Conservation (phyloP, 2,797 vertebrate genomes). For the Microctenopoma lineatum region DNA sequence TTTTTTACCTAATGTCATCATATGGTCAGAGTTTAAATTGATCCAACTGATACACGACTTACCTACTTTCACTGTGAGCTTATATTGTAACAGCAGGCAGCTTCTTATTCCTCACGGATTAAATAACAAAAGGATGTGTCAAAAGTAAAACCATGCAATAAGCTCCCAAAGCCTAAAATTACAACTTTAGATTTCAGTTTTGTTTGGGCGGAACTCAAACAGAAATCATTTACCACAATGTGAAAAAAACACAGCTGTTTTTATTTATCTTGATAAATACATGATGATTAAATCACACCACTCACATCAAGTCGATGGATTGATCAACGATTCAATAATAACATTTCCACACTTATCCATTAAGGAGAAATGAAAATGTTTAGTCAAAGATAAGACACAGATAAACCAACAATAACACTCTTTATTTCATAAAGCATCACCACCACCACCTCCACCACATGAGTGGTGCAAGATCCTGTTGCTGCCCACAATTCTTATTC, state of each 20-base stretch:
- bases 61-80: background rate
- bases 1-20: background rate
- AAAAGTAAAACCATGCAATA: no score
- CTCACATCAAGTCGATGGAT: no score
- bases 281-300: no score
- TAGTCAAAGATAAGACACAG: background rate
- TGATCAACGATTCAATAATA: no score
- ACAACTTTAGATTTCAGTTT: no score
- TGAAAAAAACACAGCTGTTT: background rate
- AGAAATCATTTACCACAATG: background rate
- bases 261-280: no score
- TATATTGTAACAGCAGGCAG: no score
- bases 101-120: background rate
- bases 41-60: no score
- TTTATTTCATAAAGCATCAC: background rate
- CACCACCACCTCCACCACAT: no score
- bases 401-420: background rate
- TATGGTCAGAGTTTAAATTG: background rate
- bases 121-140: background rate
- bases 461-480: constrained; percentile 3
- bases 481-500: constrained; percentile 10
- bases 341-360: background rate
- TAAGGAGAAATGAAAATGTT: background rate
- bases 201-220: background rate
- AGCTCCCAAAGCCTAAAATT: no score